A percentile compares a stretch with the other conserved stretches of the same genome.
phyloP scores from a whole-genome alignment of 2,888 invertebrate genomes.

The Galerucella pusilla region DNA sequence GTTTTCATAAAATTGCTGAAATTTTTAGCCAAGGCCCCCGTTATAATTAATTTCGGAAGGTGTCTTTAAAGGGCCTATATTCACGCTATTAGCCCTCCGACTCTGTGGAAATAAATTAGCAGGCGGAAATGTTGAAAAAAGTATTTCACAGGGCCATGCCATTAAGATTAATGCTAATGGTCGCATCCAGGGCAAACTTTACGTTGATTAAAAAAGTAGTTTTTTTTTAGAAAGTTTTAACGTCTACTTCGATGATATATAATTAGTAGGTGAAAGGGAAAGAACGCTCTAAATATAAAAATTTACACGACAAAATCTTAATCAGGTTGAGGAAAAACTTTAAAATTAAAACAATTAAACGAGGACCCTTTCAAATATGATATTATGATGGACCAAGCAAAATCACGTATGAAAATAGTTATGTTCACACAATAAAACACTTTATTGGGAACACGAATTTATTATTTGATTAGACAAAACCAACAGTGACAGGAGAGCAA shows the following conservation, averaged over 20 bases:
- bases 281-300: neutral
- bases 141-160: slow-evolving; percentile 31
- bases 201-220: slow-evolving; percentile 34
- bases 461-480: too few relatives aligned
- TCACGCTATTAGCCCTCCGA: slow-evolving; percentile 32
- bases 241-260: neutral
- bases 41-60: slow-evolving; percentile 44
- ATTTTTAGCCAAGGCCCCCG: slow-evolving; percentile 32
- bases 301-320: neutral
- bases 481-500: too few relatives aligned
- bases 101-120: slow-evolving; percentile 33
- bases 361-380: too few relatives aligned
- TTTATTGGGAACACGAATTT: too few relatives aligned
- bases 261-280: slow-evolving; percentile 7
- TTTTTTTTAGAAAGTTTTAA: slow-evolving; percentile 18
- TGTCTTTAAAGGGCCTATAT: slow-evolving; percentile 41
- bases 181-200: slow-evolving; percentile 24
- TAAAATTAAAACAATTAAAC: too few relatives aligned
- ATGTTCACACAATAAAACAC: too few relatives aligned
- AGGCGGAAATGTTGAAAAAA: slow-evolving; percentile 27
- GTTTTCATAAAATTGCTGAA: slow-evolving; percentile 42
- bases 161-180: slow-evolving; percentile 36
- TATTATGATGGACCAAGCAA: too few relatives aligned
- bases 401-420: too few relatives aligned
- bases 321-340: neutral